Evolutionary conservation across 2,797 vertebrate genomes (phyloP).

Genomic region (Petrocephalus schoutedeni): DNA sequence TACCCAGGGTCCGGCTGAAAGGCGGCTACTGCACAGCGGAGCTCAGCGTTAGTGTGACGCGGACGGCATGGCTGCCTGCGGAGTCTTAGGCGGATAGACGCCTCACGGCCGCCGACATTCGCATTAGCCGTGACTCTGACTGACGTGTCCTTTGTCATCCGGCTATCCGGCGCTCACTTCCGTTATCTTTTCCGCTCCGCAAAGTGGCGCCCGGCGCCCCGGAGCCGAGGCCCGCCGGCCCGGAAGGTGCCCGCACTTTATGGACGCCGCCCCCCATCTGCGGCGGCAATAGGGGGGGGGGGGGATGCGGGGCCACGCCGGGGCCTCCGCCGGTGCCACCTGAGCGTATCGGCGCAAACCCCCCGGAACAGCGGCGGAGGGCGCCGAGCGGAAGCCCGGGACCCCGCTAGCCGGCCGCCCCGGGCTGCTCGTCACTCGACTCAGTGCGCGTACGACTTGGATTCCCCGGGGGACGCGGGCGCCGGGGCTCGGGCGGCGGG

Average conservation of each 20-base stretch:
- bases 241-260: neutral
- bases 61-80: too few relatives aligned
- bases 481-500: neutral
- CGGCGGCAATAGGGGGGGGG: neutral
- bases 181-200: slow-evolving; percentile 5
- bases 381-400: too few relatives aligned
- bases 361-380: too few relatives aligned
- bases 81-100: too few relatives aligned
- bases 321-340: too few relatives aligned
- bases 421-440: slow-evolving; percentile 6
- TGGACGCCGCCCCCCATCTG: neutral
- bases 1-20: neutral
- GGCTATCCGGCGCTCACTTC: neutral
- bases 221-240: neutral
- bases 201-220: neutral
- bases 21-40: neutral
- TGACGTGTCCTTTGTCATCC: neutral
- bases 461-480: slow-evolving; percentile 22
- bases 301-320: too few relatives aligned
- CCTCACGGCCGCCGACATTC: neutral
- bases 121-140: neutral
- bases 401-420: slow-evolving; percentile 15
- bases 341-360: too few relatives aligned
- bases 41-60: neutral
- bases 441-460: slow-evolving; percentile 17